Evolutionary conservation across 2,888 invertebrate genomes (phyloP), one percentile per base, ranked within the genome.

Genomic region (Nymphalis polychloros): DNA sequence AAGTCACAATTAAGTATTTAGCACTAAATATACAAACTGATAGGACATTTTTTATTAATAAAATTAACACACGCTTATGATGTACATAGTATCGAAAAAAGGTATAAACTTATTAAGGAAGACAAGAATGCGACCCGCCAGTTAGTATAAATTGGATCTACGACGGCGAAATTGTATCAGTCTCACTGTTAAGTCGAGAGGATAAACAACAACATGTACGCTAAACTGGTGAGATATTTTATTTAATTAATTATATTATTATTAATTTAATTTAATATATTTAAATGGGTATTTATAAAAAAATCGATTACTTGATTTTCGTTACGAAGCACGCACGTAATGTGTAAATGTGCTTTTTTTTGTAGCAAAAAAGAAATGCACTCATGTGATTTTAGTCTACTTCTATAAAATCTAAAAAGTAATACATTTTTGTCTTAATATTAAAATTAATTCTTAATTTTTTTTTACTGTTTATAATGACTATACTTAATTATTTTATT

Each of bases 121-220:
- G 50, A 46, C 62, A 23, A 35, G n/a, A 16, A 41, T 5, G n/a
- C 27, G 57, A 8, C 64, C 27, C 46, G 59, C 52, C 49, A 20
- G 20, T 66, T 63, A 63, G 72, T 78, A 79, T 79, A 79, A 76
- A 78, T 69, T 67, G 66, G 62, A 13, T 23, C 27, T 62, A 69
- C 46, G 52, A 50, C 41, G 8, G 31, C 46, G 8, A 17, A n/a
- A 31, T 48, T 10, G 68, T 76, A 89, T 91, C 91, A 91, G 91
- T 91, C 91, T 90, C 90, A 86, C 88, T 80, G 71, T 72, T 41
- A 57, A 79, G 88, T 87, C 73, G 90, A 90, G 91, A 91, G 91
- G 90, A 90, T 88, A 86, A 72, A 63, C 67, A 80, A 86, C 76
- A n/a, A n/a, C 77, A 91, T 92, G 92, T 86, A 82, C 88, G 88